Conservation (phyloP, 2,113 vertebrate genomes). For the Carlito syrichta region DNA sequence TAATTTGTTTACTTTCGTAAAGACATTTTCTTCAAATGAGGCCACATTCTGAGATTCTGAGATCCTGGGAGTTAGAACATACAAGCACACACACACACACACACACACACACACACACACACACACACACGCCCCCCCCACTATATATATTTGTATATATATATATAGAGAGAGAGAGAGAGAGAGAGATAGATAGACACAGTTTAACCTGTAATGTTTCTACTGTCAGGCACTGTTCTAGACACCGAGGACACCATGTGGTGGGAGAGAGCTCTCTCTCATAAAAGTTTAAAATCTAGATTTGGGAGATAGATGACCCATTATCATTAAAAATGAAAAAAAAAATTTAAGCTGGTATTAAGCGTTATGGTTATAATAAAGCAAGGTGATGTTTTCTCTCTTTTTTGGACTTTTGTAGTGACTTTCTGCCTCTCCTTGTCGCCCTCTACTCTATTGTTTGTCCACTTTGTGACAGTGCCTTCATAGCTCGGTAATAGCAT, state of each 20-base stretch:
- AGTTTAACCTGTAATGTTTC: background rate
- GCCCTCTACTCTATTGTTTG: background rate
- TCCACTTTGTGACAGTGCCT: background rate
- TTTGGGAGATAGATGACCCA: background rate
- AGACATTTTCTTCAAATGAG: background rate
- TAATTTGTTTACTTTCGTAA: background rate
- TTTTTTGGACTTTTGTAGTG: background rate
- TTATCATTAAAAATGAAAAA: background rate
- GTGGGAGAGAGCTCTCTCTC: background rate
- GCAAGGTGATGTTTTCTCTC: background rate
- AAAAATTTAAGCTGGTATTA: background rate
- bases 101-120: background rate
- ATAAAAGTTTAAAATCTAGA: background rate
- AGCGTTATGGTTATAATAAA: background rate
- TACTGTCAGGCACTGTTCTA: background rate
- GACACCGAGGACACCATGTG: background rate
- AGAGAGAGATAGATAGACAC: too few species aligned
- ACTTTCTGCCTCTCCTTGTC: background rate
- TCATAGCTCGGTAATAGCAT: background rate
- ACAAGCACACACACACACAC: background rate
- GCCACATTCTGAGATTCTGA: background rate
- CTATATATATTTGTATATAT: too few species aligned
- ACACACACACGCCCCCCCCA: too few species aligned
- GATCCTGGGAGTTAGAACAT: background rate
- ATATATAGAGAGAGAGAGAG: too few species aligned